Evolutionary conservation across 2,888 invertebrate species (phyloP).

Genomic region (Liodrosophila aerea): DNA sequence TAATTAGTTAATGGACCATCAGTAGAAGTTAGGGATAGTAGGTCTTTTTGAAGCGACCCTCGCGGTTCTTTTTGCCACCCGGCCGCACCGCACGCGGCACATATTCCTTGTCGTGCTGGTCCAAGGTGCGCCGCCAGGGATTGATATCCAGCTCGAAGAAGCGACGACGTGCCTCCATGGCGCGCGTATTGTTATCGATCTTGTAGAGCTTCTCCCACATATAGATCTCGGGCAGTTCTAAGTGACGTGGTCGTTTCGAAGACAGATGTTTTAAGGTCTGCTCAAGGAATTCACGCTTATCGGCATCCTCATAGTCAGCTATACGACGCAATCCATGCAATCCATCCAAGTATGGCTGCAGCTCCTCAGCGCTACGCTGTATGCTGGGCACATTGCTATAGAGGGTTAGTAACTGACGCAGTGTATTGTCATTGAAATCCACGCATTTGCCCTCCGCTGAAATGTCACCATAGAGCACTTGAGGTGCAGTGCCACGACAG

Average conservation of each 20-base stretch:
- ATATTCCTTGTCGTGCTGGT: constrained; percentile 87
- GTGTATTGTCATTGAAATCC: constrained; percentile 91
- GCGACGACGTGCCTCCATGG: constrained; percentile 87
- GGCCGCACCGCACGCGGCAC: constrained; percentile 87
- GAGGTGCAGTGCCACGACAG: constrained; percentile 89
- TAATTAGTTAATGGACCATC: too few species aligned
- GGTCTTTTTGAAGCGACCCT: constrained; percentile 85
- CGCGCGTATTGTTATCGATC: constrained; percentile 87
- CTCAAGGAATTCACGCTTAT: constrained; percentile 88
- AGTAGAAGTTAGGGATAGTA: constrained; percentile 85
- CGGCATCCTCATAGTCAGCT: constrained; percentile 88
- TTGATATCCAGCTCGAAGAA: constrained; percentile 88
- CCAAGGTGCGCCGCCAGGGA: constrained; percentile 86
- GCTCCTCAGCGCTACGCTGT: constrained; percentile 84
- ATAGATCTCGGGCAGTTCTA: constrained; percentile 87
- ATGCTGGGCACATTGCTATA: constrained; percentile 88
- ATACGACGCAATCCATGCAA: constrained; percentile 82
- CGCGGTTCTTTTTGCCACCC: constrained; percentile 85
- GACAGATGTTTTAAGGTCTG: constrained; percentile 87
- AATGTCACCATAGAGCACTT: constrained; percentile 89
- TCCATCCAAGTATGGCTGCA: constrained; percentile 89
- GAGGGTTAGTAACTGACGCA: constrained; percentile 88
- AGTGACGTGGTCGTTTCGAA: constrained; percentile 86
- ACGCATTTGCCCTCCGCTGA: constrained; percentile 85
- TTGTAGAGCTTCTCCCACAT: constrained; percentile 93